Evolutionary conservation across 1,140 invertebrate species (phyloP), one percentile per base, ranked within the genome.

Genomic region (Temnothorax longispinosus): DNA sequence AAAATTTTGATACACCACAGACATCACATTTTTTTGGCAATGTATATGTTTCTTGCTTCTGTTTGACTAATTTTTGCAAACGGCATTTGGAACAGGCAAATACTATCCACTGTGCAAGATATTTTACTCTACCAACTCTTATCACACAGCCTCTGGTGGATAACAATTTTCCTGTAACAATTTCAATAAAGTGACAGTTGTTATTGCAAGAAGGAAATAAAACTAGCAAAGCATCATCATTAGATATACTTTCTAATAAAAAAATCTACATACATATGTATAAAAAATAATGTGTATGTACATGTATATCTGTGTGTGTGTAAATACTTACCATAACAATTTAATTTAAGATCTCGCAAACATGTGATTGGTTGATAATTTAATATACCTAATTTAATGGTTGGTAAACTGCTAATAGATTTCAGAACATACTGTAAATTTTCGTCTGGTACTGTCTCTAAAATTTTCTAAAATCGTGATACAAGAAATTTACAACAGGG

Each of bases 101-200:
- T n/a, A 97, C 97, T 94, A 99, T 96, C 92, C 97, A 97, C 18
- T 96, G 97, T 91, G 97, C 97, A 41, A 97, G 95, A 21, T 98
- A 96, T 87, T 97, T 97, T 5, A 97, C 96, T 93, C 97, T 97
- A 21, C 98, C 97, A 10, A 98, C 97, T 93, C 98, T 96, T 74
- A 98, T 98, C 0, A 99, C 98, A 85, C 98, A 98, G 0, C 99
- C 99, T 93, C 97, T 97, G 2, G 99, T 96, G 27, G 97, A 97
- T 1, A 99, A 96, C 89, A 99, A 96, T 96, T 98, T 98, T 18
- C 97, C 98, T 98, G 88, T 44, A 95, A 95, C 87, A 69, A 56
- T 41, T 74, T 35, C 44, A 41, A 60, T 47, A 60, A 78, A 52
- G 11, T 1, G 54, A 67, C 3, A 65, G 35, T 74, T 60, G 58